Conservation (phyloP, 2,888 invertebrate genomes). For the Trachelus tabidus region DNA sequence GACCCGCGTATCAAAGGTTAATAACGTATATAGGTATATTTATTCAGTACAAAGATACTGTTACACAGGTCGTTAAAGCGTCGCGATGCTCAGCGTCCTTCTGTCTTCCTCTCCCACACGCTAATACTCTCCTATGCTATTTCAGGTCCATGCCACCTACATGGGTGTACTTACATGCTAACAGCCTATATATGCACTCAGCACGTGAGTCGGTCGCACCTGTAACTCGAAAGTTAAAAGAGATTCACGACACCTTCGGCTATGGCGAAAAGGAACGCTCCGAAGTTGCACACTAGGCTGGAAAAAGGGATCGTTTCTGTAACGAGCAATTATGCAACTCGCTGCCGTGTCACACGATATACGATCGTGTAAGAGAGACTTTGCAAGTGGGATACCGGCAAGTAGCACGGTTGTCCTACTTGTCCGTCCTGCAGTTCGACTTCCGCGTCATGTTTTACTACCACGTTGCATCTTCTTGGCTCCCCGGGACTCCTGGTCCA, state of each 20-base stretch:
- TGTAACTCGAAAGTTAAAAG: neutral
- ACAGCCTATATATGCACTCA: neutral
- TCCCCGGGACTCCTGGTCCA: conserved; percentile 7
- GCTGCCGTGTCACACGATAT: conserved; percentile 32
- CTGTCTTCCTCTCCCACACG: neutral
- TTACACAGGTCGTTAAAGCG: neutral
- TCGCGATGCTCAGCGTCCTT: neutral
- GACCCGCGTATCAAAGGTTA: neutral
- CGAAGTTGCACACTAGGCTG: neutral
- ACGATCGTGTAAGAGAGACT: conserved; percentile 23
- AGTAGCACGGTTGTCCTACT: conserved; percentile 31
- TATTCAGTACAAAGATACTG: neutral
- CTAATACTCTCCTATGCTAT: neutral
- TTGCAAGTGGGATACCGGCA: conserved; percentile 3
- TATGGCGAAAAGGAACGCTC: neutral
- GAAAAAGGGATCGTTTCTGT: neutral
- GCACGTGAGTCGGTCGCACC: neutral
- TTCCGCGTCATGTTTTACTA: conserved; percentile 37
- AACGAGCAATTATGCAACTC: conserved; percentile 28
- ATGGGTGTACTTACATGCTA: neutral
- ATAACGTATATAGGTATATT: neutral
- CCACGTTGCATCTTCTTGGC: conserved; percentile 28
- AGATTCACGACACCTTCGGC: neutral
- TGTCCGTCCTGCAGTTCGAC: conserved; percentile 25
- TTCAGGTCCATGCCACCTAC: neutral